Conservation (phyloP, 2,113 vertebrate genomes). For the Pluvianellus socialis region DNA sequence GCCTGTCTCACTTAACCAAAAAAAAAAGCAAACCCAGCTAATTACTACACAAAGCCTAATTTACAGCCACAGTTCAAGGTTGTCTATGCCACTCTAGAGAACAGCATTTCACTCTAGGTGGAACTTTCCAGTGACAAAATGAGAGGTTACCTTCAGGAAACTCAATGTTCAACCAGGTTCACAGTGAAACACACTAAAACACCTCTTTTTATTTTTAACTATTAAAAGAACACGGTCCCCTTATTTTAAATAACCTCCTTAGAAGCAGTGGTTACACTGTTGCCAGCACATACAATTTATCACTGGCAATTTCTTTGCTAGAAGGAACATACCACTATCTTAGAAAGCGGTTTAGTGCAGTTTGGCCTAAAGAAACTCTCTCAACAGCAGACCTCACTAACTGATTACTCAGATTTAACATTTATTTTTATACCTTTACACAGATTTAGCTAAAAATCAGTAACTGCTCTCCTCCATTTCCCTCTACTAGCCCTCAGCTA, state of each 20-base stretch:
- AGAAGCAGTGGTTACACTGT: background rate
- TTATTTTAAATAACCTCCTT: background rate
- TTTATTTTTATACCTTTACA: background rate
- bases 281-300: background rate
- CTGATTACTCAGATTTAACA: background rate
- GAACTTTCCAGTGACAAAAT: background rate
- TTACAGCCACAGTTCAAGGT: background rate
- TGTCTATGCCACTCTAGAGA: background rate
- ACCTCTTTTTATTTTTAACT: background rate
- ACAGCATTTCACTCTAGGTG: background rate
- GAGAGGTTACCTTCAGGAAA: background rate
- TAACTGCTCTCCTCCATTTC: background rate
- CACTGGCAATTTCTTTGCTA: background rate
- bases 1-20: background rate
- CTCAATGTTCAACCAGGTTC: background rate
- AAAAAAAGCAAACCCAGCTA: background rate
- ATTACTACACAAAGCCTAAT: background rate
- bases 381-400: background rate
- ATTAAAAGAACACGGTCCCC: background rate
- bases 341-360: background rate
- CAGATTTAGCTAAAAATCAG: background rate
- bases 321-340: background rate
- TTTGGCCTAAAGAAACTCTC: background rate
- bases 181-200: background rate
- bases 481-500: background rate